Percentiles rank a stretch among this genome's conserved stretches.
Conservation (phyloP, 2,797 vertebrate genomes). For the Babyrousa celebensis region DNA sequence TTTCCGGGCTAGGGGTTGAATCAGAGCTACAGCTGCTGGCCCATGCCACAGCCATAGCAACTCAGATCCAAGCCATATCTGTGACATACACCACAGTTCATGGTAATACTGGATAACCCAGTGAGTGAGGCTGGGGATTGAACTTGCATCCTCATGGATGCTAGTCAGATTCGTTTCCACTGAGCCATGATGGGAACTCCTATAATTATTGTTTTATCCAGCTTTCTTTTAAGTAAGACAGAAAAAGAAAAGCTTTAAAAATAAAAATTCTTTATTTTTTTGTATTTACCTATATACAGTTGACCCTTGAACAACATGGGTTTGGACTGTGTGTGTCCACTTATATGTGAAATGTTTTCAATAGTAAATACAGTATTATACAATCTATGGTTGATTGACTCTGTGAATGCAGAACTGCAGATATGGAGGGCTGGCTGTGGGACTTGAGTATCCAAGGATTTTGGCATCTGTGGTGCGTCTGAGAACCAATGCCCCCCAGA, state of each 20-base stretch:
- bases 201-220: background rate
- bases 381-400: background rate
- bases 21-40: no score
- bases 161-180: no score
- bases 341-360: background rate
- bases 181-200: no score
- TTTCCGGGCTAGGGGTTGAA: no score
- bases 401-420: background rate
- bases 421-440: background rate
- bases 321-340: background rate
- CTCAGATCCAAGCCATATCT: no score
- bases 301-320: background rate
- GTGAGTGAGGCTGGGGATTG: no score
- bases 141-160: no score
- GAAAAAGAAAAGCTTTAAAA: background rate
- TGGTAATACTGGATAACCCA: no score
- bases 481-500: background rate
- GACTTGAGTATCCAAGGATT: background rate
- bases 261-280: background rate
- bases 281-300: background rate
- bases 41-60: no score
- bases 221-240: background rate
- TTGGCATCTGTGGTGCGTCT: background rate
- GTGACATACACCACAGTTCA: no score
- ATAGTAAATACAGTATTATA: background rate